A percentile compares a stretch with the other conserved stretches of the same genome.
Conservation (phyloP, 2,113 vertebrate species). For the Amblyornis subalaris region DNA sequence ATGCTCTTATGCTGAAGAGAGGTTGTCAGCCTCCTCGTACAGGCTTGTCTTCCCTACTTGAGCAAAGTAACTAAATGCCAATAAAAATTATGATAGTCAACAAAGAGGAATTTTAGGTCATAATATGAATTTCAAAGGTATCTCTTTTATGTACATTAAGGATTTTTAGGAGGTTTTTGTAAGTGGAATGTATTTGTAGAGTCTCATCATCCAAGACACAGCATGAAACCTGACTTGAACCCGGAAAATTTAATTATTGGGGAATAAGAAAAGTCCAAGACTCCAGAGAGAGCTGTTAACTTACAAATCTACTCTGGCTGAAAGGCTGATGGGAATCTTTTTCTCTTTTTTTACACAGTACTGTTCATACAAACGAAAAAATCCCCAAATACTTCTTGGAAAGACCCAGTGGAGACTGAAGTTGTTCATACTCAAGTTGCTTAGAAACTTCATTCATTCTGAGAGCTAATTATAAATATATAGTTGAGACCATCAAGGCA, state of each 20-base stretch:
- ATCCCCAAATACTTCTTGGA: background rate
- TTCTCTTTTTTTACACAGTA: background rate
- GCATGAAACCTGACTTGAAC: background rate
- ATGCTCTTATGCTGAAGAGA: background rate
- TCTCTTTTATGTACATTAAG: background rate
- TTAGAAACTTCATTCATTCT: conserved; percentile 50
- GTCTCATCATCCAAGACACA: background rate
- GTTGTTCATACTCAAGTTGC: conserved; percentile 7
- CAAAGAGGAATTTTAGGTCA: background rate
- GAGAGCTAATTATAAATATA: conserved; percentile 51
- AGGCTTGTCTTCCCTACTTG: fast-evolving
- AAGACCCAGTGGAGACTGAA: background rate
- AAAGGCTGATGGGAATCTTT: background rate
- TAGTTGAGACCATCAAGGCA: conserved; percentile 27
- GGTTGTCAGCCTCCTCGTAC: fast-evolving
- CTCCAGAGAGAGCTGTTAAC: background rate
- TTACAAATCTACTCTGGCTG: background rate
- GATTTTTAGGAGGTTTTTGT: background rate
- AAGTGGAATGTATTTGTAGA: background rate
- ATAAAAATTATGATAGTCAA: background rate
- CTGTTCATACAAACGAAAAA: background rate
- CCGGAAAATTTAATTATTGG: background rate
- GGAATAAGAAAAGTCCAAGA: background rate
- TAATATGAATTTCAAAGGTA: background rate
- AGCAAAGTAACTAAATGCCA: background rate